Percentiles rank a stretch among this genome's conserved stretches.
These are phyloP conservation scores for Rousettus leschenaultii DNA, from an alignment of 2,113 vertebrate species.

Conservation along the genomic window DNA sequence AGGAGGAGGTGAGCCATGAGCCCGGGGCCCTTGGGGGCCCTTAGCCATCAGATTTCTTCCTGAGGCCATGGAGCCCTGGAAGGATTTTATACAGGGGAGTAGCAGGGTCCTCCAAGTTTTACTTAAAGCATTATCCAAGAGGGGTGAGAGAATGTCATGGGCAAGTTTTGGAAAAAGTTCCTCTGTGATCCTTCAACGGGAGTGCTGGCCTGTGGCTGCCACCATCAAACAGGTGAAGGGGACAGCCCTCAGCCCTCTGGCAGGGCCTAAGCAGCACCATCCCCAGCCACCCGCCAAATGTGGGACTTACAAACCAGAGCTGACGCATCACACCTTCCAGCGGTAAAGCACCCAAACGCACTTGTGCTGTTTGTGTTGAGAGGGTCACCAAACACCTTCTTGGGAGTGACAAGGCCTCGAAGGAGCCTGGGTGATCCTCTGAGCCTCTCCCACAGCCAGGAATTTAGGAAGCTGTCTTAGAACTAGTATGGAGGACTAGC, in stretches of 20 bases:
- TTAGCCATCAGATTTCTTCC: not conserved
- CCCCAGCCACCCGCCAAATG: not conserved
- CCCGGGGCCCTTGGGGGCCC: not conserved
- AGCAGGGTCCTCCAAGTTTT: not conserved
- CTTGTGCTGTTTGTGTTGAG: not conserved
- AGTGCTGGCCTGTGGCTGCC: not conserved
- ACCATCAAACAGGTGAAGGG: too few relatives aligned
- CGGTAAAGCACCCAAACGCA: not conserved
- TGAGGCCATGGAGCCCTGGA: fast-evolving
- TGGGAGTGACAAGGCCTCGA: not conserved
- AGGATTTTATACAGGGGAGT: too few relatives aligned
- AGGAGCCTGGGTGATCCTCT: not conserved
- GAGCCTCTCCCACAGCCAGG: not conserved
- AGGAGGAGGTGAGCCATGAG: fast-evolving
- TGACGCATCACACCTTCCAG: not conserved
- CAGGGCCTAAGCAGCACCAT: not conserved
- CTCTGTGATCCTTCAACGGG: not conserved
- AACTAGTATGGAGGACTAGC: fast-evolving
- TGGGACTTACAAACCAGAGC: too few relatives aligned
- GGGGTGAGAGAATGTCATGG: not conserved
- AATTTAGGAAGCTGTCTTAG: not conserved
- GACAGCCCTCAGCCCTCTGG: not conserved
- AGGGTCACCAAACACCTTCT: not conserved
- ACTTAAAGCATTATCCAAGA: not conserved
- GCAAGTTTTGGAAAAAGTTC: not conserved